Percentiles rank a stretch among this genome's conserved stretches.
Conservation (phyloP, 2,113 vertebrate species). For the Coptodon bakossiorum region DNA sequence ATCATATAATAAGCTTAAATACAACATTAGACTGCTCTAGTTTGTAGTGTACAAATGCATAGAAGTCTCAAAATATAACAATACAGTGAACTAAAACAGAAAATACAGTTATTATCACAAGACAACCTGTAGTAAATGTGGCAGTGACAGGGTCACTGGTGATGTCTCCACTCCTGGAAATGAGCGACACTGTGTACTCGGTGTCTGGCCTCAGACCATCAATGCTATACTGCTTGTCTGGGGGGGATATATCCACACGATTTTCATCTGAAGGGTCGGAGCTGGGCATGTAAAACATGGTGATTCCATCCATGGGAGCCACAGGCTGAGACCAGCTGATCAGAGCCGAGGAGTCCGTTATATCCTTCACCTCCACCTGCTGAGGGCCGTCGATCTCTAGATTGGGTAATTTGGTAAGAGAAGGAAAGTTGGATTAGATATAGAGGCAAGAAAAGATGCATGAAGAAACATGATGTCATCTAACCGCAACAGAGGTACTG, state of each 20-base stretch:
- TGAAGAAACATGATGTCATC: not conserved
- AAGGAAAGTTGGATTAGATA: not conserved
- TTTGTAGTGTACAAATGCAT: not conserved
- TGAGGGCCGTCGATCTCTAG: constrained; percentile 83
- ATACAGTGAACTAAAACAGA: not conserved
- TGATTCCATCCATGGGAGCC: constrained; percentile 77
- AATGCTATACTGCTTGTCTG: constrained; percentile 82
- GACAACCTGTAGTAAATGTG: constrained; percentile 83
- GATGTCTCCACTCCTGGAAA: constrained; percentile 74
- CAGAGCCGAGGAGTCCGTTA: constrained; percentile 84
- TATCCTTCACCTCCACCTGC: constrained; percentile 80
- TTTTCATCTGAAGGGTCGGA: constrained; percentile 71
- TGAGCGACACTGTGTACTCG: constrained; percentile 79
- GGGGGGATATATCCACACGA: constrained; percentile 72
- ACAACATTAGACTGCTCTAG: not conserved
- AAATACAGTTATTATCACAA: not conserved
- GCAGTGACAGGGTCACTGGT: constrained; percentile 74
- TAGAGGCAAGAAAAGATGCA: not conserved
- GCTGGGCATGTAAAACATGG: constrained; percentile 77
- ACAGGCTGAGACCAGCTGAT: constrained; percentile 85
- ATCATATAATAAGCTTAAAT: not conserved
- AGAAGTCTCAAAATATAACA: not conserved
- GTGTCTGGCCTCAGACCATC: constrained; percentile 83
- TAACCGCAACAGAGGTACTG: not conserved
- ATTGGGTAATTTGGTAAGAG: not conserved